phyloP scores from a whole-genome alignment of 2,113 vertebrate species.

The Abramis brama region DNA sequence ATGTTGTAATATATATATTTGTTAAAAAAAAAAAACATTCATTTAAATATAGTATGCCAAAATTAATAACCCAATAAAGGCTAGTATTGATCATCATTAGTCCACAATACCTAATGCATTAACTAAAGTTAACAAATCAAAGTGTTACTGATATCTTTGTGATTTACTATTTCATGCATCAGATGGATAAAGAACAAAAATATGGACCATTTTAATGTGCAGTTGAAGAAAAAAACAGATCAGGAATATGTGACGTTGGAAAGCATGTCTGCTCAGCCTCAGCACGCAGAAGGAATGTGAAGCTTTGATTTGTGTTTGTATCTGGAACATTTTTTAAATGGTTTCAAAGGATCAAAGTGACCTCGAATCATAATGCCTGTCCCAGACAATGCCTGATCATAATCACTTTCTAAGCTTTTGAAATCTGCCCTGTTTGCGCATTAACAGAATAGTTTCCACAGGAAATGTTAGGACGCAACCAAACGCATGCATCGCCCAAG shows the following conservation, averaged over 20 bases:
- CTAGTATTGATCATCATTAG: neutral
- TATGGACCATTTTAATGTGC: neutral
- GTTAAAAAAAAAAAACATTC: neutral
- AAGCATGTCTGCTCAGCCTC: conserved; percentile 19
- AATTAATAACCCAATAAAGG: too few relatives aligned
- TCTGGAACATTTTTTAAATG: conserved; percentile 41
- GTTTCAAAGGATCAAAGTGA: conserved; percentile 26
- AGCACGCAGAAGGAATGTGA: conserved; percentile 33
- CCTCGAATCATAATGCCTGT: neutral
- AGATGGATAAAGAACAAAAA: neutral
- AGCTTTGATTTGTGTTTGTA: conserved; percentile 50
- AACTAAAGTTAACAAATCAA: neutral
- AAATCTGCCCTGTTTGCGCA: conserved; percentile 3
- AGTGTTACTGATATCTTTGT: neutral
- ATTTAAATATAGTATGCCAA: neutral
- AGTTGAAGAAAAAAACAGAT: neutral
- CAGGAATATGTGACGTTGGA: neutral
- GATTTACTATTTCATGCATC: neutral
- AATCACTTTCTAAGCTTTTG: conserved; percentile 15
- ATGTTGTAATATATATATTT: neutral
- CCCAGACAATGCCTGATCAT: neutral
- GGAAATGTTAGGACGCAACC: neutral
- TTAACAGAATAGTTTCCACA: conserved; percentile 45
- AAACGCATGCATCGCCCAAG: conserved; percentile 21
- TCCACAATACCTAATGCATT: neutral